phyloP scores from a whole-genome alignment of 2,113 vertebrate species.

The Rhegmatorhina hoffmannsi region DNA sequence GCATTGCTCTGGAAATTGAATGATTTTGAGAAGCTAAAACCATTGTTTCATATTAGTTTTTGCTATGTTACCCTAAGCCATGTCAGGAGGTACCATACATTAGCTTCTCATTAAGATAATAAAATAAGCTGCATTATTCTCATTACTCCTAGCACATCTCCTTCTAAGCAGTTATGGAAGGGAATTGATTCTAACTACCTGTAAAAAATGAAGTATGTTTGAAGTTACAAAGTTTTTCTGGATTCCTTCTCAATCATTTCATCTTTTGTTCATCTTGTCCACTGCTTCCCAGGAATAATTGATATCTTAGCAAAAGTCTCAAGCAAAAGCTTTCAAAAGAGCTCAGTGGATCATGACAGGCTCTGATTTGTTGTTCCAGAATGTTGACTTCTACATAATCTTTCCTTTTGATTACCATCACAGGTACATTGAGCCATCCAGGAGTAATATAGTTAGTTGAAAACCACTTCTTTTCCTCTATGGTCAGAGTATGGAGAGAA shows the following conservation, averaged over 20 bases:
- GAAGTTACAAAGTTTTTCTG: neutral
- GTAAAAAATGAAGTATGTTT: neutral
- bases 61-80: neutral
- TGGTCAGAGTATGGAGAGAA: neutral
- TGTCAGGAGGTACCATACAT: neutral
- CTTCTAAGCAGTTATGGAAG: neutral
- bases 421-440: neutral
- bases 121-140: slow-evolving; percentile 22
- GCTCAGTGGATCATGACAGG: neutral
- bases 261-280: neutral
- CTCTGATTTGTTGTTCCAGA: neutral
- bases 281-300: neutral
- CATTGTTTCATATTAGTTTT: slow-evolving; percentile 49
- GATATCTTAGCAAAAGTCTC: neutral
- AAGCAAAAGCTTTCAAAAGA: neutral
- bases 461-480: neutral
- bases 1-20: slow-evolving; percentile 37
- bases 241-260: neutral
- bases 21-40: slow-evolving; percentile 38
- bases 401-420: slow-evolving; percentile 27
- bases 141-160: neutral
- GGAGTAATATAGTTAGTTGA: neutral
- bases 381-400: neutral
- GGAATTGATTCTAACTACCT: neutral
- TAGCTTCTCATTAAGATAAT: slow-evolving; percentile 4